Evolutionary conservation across 2,888 invertebrate genomes (phyloP).

Genomic region (Hedychridium roseum): DNA sequence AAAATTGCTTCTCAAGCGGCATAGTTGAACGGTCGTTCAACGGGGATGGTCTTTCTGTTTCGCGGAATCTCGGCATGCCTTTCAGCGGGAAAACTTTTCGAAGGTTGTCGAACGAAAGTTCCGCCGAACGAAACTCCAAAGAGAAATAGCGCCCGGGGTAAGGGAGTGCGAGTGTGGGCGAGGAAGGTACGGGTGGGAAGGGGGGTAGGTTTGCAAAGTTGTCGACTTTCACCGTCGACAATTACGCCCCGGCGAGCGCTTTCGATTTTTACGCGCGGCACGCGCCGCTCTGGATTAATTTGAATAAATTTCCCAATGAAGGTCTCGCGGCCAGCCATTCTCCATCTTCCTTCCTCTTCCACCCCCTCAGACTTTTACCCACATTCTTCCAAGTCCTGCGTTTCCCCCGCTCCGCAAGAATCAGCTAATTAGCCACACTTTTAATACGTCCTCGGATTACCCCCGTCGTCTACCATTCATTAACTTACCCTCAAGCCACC

Average conservation of each 20-base stretch:
- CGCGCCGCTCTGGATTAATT: conserved; percentile 46
- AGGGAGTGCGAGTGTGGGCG: conserved; percentile 8
- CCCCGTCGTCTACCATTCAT: no score
- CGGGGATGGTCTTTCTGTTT: no score
- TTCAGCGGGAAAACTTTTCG: conserved; percentile 36
- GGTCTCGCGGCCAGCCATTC: conserved; percentile 15
- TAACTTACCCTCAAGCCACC: no score
- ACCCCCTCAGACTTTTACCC: conserved; percentile 11
- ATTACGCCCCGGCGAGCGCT: conserved; percentile 49
- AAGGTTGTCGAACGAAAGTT: conserved; percentile 46
- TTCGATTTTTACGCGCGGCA: conserved; percentile 42
- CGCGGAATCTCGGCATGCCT: no score
- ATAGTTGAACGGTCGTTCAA: no score
- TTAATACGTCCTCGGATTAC: no score
- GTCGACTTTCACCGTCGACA: conserved; percentile 55
- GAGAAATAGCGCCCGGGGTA: conserved; percentile 26
- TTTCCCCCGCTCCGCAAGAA: no score
- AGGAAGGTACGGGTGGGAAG: no score
- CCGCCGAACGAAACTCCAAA: conserved; percentile 43
- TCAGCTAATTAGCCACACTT: no score
- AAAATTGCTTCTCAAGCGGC: no score
- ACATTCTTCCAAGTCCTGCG: conserved; percentile 28
- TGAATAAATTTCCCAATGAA: conserved; percentile 57
- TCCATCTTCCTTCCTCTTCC: conserved; percentile 14
- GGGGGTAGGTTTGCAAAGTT: conserved; percentile 41